Evolutionary conservation across 2,113 vertebrate species (phyloP).

Genomic region (Turdus rufiventris): DNA sequence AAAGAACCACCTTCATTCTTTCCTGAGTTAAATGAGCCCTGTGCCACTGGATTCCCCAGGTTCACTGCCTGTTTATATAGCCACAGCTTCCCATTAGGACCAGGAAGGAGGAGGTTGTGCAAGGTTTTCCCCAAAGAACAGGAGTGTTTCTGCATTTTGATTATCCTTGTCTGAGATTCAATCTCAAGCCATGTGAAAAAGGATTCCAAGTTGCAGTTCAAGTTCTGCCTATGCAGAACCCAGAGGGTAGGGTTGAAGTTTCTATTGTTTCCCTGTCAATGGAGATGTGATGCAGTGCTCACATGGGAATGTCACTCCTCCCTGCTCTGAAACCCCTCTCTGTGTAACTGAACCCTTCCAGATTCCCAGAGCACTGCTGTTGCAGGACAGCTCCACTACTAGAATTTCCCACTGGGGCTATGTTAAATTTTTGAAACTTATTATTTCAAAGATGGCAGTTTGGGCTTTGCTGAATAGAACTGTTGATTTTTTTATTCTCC

Average conservation of each 20-base stretch:
- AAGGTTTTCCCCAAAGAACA: not conserved
- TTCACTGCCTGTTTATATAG: not conserved
- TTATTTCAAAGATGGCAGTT: not conserved
- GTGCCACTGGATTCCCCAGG: not conserved
- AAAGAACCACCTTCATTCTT: not conserved
- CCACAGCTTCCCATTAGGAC: not conserved
- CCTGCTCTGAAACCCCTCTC: not conserved
- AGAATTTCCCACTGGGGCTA: not conserved
- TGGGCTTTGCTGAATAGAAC: not conserved
- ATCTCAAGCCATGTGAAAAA: not conserved
- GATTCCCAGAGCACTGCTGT: not conserved
- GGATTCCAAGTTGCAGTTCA: not conserved
- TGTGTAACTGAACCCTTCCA: not conserved
- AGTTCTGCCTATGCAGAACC: not conserved
- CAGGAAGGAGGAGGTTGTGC: not conserved
- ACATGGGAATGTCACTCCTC: not conserved
- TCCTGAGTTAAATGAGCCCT: not conserved
- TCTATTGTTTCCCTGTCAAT: not conserved
- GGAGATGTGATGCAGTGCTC: not conserved
- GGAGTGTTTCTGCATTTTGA: not conserved
- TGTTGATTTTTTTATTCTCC: not conserved
- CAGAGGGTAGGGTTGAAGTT: not conserved
- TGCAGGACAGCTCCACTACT: not conserved
- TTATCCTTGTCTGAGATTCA: not conserved
- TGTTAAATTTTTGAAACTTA: not conserved